phyloP scores from a whole-genome alignment of 2,797 vertebrate genomes.

The Ceryle rudis region DNA sequence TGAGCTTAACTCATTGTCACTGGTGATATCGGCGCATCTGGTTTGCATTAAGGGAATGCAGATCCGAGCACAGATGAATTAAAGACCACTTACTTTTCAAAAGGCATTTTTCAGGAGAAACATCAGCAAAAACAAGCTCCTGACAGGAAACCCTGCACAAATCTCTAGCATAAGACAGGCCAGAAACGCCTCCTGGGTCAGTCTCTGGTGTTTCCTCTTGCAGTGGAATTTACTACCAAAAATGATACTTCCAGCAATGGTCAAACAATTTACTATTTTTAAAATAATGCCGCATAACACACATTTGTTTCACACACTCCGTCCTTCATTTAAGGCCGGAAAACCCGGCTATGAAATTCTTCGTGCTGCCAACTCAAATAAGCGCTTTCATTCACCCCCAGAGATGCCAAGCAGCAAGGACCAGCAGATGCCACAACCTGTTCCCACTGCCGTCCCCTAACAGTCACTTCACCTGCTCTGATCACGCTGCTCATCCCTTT shows the following conservation, averaged over 20 bases:
- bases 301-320: background rate
- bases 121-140: background rate
- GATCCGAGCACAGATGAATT: background rate
- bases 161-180: background rate
- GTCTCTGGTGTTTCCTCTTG: background rate
- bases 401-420: rapidly evolving
- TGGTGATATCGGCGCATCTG: background rate
- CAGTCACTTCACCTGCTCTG: rapidly evolving
- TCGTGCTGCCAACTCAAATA: rapidly evolving
- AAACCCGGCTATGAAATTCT: background rate
- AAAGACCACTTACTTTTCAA: background rate
- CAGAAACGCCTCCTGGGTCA: background rate
- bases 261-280: rapidly evolving
- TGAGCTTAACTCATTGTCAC: background rate
- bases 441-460: rapidly evolving
- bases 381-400: too few species aligned
- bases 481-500: too few species aligned
- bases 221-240: background rate
- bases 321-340: background rate
- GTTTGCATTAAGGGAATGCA: background rate
- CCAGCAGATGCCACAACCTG: background rate
- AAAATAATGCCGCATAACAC: background rate
- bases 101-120: background rate
- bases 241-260: background rate
- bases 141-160: background rate